A percentile compares a stretch with the other conserved stretches of the same genome.
These are phyloP conservation scores for Chymomyza amoena DNA, from an alignment of 2,888 invertebrate species.

Conservation along the genomic window DNA sequence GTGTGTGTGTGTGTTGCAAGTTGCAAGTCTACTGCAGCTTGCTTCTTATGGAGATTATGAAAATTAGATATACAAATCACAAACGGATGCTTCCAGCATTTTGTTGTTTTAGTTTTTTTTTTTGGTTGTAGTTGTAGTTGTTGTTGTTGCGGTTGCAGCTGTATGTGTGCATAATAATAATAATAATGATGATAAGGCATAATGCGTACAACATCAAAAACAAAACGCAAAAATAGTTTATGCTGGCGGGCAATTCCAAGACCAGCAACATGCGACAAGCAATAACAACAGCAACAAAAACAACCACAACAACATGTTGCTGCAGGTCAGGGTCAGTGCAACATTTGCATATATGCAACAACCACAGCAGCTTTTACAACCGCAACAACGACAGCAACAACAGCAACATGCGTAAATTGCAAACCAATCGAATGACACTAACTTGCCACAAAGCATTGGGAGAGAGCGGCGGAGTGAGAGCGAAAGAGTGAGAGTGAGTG, in stretches of 20 bases:
- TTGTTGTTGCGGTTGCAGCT: neutral
- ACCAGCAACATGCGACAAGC: neutral
- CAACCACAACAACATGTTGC: constrained; percentile 60
- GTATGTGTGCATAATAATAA: constrained; percentile 35
- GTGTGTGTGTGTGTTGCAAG: neutral
- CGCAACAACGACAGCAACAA: too few relatives aligned
- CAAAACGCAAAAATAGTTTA: constrained; percentile 33
- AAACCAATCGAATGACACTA: constrained; percentile 61
- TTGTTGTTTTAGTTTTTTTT: constrained; percentile 30
- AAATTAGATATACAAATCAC: constrained; percentile 74
- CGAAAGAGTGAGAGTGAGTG: constrained; percentile 23
- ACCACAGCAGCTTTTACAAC: neutral
- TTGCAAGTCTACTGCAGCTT: constrained; percentile 8
- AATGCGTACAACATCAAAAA: constrained; percentile 57
- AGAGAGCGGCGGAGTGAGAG: neutral
- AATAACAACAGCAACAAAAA: constrained; percentile 15
- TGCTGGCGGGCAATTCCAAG: constrained; percentile 23
- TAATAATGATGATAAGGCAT: constrained; percentile 53
- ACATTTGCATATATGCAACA: neutral
- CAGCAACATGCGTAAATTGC: constrained; percentile 58
- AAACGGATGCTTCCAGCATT: constrained; percentile 61
- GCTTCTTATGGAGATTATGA: constrained; percentile 56
- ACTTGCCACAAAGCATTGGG: neutral
- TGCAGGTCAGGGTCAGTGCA: constrained; percentile 56
- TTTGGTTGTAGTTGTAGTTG: neutral